Base-by-base conservation (phyloP, 2,113 vertebrate species). In the Seriola dumerili region DNA sequence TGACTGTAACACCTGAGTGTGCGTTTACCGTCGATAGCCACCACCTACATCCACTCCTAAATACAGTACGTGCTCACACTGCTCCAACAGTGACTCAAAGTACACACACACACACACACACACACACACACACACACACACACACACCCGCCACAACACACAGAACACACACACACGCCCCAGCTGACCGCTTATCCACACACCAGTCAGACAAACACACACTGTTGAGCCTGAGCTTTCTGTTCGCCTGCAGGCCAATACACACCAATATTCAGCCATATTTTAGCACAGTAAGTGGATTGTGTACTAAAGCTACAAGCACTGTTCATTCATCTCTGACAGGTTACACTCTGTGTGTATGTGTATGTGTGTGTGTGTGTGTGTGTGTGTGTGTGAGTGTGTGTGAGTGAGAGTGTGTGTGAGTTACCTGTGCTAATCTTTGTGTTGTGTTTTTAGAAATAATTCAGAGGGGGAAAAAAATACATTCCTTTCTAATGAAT, bases 21-120 rank as follows among this genome's bases (percentile, higher is more conserved):
- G 69, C 82, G 29, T 89, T 90, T 82, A 73, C 77, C 0, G 16
- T 83, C 55, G 65, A 34, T 62, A 78, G 32, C 70, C 72, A 55
- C 70, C 76, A 48, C 55, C 73, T 69, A 62, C 19, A 13, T 84
- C 66, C 63, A 80, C 69, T 59, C 64, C 72, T 83, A 65, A 84
- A 67, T 50, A 70, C 78, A 36, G 74, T 61, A 55, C 69, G 63
- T 40, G 23, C 2, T 42, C 63, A 38, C 17, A 3, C 29, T 62
- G n/a, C 66, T 25, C 40, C 0, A 76, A 40, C 29, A 13, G 44
- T 83, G 67, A 83, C 62, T 66, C 71, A 76, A 38, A 77, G 8
- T 11, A 42, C 38, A 52, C 14, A 29, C 32, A 42, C 40, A 29
- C 29, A 25, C 42, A 66, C 52, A 25, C 25, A 29, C 40, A 42